phyloP scores from a whole-genome alignment of 92 coral and sea anemone species.

The Phymanthus crucifer region DNA sequence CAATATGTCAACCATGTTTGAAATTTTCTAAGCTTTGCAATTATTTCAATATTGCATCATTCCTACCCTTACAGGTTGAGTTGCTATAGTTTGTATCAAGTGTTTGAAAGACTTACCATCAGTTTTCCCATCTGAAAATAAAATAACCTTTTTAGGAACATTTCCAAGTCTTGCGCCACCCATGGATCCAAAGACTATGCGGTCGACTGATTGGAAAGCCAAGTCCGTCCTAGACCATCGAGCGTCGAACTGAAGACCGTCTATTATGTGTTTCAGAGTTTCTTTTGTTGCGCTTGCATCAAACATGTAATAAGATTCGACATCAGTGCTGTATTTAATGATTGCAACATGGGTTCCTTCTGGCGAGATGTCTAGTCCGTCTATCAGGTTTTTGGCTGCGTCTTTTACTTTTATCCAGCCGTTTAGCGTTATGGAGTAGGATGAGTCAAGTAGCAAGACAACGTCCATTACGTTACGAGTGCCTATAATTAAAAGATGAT shows the following conservation, averaged over 20 bases:
- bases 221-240: conserved; percentile 62
- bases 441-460: conserved; percentile 47
- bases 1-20: too few species aligned
- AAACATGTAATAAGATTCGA: conserved; percentile 40
- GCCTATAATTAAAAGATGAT: conserved; percentile 7
- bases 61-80: too few species aligned
- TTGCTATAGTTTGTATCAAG: too few species aligned
- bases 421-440: conserved; percentile 30
- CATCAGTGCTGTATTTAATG: conserved; percentile 49
- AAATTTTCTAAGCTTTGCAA: too few species aligned
- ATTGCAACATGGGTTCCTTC: conserved; percentile 55
- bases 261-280: conserved; percentile 22
- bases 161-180: conserved; percentile 41
- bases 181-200: conserved; percentile 15
- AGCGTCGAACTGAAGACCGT: conserved; percentile 27
- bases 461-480: conserved; percentile 53
- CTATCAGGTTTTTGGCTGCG: conserved; percentile 37
- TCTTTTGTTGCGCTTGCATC: conserved; percentile 27
- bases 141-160: conserved; percentile 45
- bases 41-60: too few species aligned
- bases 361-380: conserved; percentile 43
- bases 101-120: conserved; percentile 36
- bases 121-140: conserved; percentile 48
- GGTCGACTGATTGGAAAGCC: conserved; percentile 41
- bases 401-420: conserved; percentile 42